Conservation (phyloP, 2,113 vertebrate species). For the Macheiramphus alcinus region DNA sequence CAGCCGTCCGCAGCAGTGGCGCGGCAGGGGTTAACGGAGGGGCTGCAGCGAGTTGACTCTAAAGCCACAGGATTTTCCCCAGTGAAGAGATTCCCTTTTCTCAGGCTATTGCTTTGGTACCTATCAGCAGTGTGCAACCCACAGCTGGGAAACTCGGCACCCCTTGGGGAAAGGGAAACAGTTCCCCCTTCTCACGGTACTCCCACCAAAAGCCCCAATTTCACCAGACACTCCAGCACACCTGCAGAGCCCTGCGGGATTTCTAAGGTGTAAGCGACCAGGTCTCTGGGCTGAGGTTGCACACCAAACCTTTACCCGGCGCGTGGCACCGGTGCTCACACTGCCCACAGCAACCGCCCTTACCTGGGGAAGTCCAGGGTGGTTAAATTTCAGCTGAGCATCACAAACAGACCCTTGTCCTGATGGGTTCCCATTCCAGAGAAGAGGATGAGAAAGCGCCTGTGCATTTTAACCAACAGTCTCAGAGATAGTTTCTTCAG, state of each 20-base stretch:
- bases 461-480: not conserved
- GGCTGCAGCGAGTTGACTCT: not conserved
- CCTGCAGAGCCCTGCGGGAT: not conserved
- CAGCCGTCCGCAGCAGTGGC: accelerated
- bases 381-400: not conserved
- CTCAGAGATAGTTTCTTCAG: not conserved
- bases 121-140: not conserved
- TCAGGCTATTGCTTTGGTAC: not conserved
- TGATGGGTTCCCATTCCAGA: not conserved
- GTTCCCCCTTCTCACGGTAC: not conserved
- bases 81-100: not conserved
- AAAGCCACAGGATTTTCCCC: not conserved
- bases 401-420: not conserved
- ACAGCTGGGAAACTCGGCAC: not conserved
- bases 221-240: not conserved
- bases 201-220: not conserved
- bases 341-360: not conserved
- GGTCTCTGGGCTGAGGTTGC: not conserved
- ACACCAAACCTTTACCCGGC: not conserved
- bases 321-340: not conserved
- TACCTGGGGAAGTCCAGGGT: not conserved
- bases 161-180: accelerated
- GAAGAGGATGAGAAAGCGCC: not conserved
- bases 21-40: not conserved
- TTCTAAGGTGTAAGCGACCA: not conserved